These are phyloP conservation scores for Salvelinus fontinalis DNA, from an alignment of 2,113 vertebrate species.

Conservation along the genomic window DNA sequence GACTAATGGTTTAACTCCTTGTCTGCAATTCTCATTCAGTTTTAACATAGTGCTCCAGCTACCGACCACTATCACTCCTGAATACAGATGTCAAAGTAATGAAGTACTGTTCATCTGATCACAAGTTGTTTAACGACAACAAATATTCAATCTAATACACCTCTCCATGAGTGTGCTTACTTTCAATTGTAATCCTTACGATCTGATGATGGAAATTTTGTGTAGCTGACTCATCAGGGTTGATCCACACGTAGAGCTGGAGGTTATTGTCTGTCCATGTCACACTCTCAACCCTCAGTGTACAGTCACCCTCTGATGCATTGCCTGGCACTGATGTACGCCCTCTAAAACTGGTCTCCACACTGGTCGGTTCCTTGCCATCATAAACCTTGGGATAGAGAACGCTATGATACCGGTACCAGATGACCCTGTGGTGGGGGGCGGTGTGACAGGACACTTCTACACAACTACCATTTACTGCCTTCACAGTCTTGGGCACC, in stretches of 20 bases:
- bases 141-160: not conserved
- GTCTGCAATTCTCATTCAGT: no score
- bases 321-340: constrained; percentile 41
- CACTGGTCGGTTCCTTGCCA: fast-evolving
- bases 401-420: constrained; percentile 36
- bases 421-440: constrained; percentile 20
- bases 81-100: not conserved
- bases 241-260: constrained; percentile 47
- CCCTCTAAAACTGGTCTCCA: constrained; percentile 35
- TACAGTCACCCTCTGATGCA: constrained; percentile 42
- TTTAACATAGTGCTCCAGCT: not conserved
- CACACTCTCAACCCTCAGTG: constrained; percentile 37
- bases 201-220: constrained; percentile 21
- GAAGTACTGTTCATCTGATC: not conserved
- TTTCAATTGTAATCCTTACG: constrained; percentile 26
- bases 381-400: constrained; percentile 48
- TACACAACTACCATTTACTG: constrained; percentile 51
- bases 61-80: not conserved
- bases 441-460: constrained; percentile 47
- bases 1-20: no score
- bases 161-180: constrained; percentile 35
- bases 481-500: constrained; percentile 31
- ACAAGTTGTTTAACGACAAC: not conserved
- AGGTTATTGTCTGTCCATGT: constrained; percentile 20
- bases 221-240: not conserved